phyloP scores from a whole-genome alignment of 2,888 invertebrate genomes.

The Enchytraeus crypticus region DNA sequence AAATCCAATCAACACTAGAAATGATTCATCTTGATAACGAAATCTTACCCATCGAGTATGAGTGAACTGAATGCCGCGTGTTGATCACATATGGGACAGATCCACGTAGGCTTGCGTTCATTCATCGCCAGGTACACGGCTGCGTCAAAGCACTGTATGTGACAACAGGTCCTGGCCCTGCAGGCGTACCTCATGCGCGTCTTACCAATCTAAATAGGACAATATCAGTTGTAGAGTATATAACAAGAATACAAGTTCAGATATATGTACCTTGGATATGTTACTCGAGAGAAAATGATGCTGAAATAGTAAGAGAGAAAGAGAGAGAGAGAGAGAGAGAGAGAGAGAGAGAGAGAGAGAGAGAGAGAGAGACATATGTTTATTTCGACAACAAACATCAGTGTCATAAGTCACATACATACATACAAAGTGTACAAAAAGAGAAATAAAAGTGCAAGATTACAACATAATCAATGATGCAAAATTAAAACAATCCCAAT shows the following conservation, averaged over 20 bases:
- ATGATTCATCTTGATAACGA: no score
- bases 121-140: slow-evolving; percentile 93
- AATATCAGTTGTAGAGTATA: background rate
- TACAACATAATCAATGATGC: no score
- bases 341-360: slow-evolving; percentile 1
- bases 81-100: slow-evolving; percentile 93
- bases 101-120: slow-evolving; percentile 94
- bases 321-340: slow-evolving; percentile 4
- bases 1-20: no score
- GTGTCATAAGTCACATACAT: no score
- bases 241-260: no score
- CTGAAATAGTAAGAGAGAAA: background rate
- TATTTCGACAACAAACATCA: no score
- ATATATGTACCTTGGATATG: no score
- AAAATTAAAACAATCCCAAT: no score
- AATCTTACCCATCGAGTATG: slow-evolving; percentile 83
- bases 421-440: no score
- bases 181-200: slow-evolving; percentile 67
- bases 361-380: slow-evolving; percentile 1
- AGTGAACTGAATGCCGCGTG: slow-evolving; percentile 80
- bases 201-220: slow-evolving; percentile 47
- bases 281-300: background rate
- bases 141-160: slow-evolving; percentile 96
- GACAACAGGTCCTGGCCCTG: slow-evolving; percentile 79
- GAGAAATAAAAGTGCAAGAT: no score